Conservation (phyloP, 2,888 invertebrate genomes). For the Oasisia sp. region DNA sequence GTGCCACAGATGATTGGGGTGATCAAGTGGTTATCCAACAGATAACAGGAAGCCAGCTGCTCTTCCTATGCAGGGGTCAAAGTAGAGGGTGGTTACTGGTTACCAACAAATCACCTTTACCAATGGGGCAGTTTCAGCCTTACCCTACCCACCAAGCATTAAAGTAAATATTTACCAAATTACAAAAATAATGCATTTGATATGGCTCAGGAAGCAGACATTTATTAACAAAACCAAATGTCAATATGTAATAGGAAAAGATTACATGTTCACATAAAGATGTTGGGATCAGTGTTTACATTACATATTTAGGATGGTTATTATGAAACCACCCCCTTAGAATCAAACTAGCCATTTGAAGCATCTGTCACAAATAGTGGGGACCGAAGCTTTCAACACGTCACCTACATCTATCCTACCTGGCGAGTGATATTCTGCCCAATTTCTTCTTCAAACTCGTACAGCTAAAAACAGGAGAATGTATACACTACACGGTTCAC, state of each 20-base stretch:
- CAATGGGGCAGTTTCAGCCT: too few species aligned
- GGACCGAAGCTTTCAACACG: neutral
- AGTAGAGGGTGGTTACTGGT: too few species aligned
- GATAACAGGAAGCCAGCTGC: neutral
- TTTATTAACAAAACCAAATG: too few species aligned
- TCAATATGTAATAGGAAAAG: too few species aligned
- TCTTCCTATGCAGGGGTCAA: neutral
- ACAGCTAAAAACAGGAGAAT: slow-evolving; percentile 5
- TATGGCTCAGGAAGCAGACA: neutral
- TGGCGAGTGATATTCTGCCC: neutral
- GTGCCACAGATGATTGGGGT: neutral
- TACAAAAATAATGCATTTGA: neutral
- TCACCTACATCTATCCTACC: neutral
- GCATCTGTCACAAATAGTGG: neutral
- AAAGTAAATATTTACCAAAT: neutral
- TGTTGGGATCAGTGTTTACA: too few species aligned
- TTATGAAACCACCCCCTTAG: too few species aligned
- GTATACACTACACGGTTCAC: neutral
- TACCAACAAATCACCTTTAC: too few species aligned
- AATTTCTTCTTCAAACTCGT: slow-evolving; percentile 5
- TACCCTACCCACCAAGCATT: neutral
- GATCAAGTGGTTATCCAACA: neutral
- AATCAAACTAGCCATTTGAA: neutral
- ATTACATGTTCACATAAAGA: too few species aligned
- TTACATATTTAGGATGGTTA: too few species aligned